Percentiles rank a stretch among this genome's conserved stretches.
Conservation (phyloP, 2,888 invertebrate species). For the Dysmachus trigonus region DNA sequence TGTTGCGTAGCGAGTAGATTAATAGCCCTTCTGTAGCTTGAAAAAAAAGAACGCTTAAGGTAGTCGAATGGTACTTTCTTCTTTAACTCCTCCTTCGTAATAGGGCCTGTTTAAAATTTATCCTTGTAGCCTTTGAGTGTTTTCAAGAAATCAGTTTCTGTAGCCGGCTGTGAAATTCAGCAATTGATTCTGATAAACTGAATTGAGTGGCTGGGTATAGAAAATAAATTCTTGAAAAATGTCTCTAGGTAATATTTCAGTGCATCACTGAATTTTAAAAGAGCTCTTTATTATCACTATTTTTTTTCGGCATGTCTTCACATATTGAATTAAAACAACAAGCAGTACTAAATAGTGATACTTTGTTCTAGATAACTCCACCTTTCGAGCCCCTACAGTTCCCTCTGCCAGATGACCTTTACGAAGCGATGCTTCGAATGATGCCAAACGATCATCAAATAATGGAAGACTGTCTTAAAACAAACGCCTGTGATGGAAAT, state of each 20-base stretch:
- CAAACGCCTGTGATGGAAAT: slow-evolving; percentile 50
- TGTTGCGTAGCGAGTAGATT: background rate
- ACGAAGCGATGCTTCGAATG: slow-evolving; percentile 73
- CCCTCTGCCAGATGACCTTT: slow-evolving; percentile 76
- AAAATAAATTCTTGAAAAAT: background rate
- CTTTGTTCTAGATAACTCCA: slow-evolving; percentile 68
- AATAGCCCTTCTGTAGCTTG: background rate
- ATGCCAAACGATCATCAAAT: slow-evolving; percentile 74
- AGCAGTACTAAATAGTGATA: background rate
- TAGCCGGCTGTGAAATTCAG: too few relatives aligned
- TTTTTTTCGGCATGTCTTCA: background rate
- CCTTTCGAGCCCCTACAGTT: slow-evolving; percentile 81
- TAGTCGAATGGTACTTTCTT: slow-evolving; percentile 9
- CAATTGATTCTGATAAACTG: background rate
- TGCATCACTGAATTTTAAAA: background rate
- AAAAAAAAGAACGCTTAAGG: background rate
- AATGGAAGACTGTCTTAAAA: slow-evolving; percentile 52
- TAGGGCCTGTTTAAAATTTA: background rate
- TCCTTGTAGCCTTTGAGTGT: background rate
- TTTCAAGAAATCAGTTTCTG: too few relatives aligned
- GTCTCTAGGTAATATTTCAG: background rate
- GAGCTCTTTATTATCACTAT: background rate
- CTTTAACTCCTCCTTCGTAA: background rate
- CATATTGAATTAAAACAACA: background rate
- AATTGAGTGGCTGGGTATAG: background rate